A percentile compares a stretch with the other conserved stretches of the same genome.
These are phyloP conservation scores for Cerastis rubricosa DNA, from an alignment of 2,888 invertebrate genomes.

Conservation along the genomic window DNA sequence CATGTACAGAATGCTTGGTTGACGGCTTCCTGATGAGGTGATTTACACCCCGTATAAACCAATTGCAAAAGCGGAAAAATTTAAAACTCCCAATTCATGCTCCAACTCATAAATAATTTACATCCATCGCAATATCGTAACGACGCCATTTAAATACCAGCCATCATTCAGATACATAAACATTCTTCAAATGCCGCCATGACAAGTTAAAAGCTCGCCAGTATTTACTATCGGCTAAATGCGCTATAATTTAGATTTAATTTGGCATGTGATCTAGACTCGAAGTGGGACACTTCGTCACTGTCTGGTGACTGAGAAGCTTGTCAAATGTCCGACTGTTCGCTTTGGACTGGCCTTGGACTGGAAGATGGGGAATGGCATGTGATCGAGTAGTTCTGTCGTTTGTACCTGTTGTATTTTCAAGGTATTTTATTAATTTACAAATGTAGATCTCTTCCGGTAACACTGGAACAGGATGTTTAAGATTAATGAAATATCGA, in stretches of 20 bases:
- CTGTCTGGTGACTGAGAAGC: constrained; percentile 40
- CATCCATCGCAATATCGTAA: constrained; percentile 45
- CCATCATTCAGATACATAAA: constrained; percentile 43
- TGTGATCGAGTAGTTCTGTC: background rate
- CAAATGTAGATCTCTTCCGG: background rate
- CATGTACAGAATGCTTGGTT: too few relatives aligned
- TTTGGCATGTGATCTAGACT: constrained; percentile 53
- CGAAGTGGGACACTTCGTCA: constrained; percentile 53
- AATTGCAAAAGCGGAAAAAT: background rate
- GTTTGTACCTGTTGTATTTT: background rate
- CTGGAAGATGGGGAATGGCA: background rate
- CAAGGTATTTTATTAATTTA: background rate
- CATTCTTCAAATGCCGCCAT: constrained; percentile 48
- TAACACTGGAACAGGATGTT: background rate
- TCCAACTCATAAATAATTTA: constrained; percentile 44
- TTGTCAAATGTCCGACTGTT: constrained; percentile 28
- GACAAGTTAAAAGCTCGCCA: constrained; percentile 56
- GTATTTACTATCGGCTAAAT: constrained; percentile 55
- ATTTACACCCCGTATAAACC: too few relatives aligned
- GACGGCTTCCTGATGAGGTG: too few relatives aligned
- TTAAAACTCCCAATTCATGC: background rate
- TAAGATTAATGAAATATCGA: background rate
- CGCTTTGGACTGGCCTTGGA: constrained; percentile 8
- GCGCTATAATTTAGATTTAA: constrained; percentile 58
- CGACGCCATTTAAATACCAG: constrained; percentile 54